These are phyloP conservation scores for Germaria angustata DNA, from an alignment of 2,888 invertebrate species.

Conservation along the genomic window DNA sequence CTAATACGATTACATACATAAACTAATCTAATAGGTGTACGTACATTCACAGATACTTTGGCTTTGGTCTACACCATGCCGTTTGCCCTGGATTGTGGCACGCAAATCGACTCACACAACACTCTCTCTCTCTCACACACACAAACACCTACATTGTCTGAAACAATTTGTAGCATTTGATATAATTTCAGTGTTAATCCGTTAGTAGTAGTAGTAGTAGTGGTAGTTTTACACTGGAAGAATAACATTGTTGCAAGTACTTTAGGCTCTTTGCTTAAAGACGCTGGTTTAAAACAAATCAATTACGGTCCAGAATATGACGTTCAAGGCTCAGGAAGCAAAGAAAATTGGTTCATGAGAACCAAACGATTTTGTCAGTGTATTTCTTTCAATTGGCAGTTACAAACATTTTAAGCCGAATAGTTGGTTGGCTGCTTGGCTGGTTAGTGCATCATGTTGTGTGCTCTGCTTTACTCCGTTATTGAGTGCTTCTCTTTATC, in stretches of 20 bases:
- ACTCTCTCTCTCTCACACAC: conserved; percentile 14
- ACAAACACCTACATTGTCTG: not conserved
- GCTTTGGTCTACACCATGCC: conserved; percentile 23
- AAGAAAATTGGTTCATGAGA: too few species aligned
- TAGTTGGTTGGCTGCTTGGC: conserved; percentile 5
- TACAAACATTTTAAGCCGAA: conserved; percentile 10
- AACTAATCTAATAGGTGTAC: conserved; percentile 12
- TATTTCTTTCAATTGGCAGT: not conserved
- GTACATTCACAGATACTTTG: conserved; percentile 45
- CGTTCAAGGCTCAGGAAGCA: too few species aligned
- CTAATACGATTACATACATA: not conserved
- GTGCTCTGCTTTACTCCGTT: conserved; percentile 55
- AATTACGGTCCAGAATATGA: too few species aligned
- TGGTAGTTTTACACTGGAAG: conserved; percentile 28
- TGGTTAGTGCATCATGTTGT: conserved; percentile 41
- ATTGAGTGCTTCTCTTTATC: conserved; percentile 55
- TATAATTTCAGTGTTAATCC: conserved; percentile 32
- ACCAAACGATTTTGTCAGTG: conserved; percentile 25
- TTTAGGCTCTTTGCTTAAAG: too few species aligned
- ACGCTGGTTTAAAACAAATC: too few species aligned
- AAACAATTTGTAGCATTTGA: conserved; percentile 37
- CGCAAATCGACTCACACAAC: conserved; percentile 8
- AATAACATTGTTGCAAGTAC: not conserved
- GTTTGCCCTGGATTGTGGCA: conserved; percentile 15
- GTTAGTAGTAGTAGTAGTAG: not conserved